Percentiles rank a stretch among this genome's conserved stretches.
Conservation (phyloP, 2,113 vertebrate genomes). For the Microcebus jonahi region DNA sequence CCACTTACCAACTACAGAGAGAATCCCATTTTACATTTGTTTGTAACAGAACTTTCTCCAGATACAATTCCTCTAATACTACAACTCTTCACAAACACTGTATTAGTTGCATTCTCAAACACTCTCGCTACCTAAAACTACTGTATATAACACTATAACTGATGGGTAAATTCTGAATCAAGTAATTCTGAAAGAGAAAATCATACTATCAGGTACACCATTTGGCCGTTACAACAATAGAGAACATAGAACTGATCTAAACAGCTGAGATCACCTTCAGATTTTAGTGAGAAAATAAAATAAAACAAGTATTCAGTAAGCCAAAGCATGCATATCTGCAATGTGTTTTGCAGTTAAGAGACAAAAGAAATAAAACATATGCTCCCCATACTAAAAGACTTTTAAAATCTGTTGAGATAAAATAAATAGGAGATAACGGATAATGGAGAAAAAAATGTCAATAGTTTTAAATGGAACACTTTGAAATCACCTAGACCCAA, state of each 20-base stretch:
- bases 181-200: slow-evolving; percentile 28
- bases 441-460: neutral
- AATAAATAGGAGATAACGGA: neutral
- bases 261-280: neutral
- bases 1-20: neutral
- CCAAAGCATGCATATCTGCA: neutral
- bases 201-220: neutral
- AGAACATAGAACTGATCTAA: neutral
- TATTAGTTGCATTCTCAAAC: neutral
- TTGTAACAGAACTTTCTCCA: slow-evolving; percentile 14
- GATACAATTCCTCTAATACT: neutral
- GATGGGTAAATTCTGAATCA: neutral
- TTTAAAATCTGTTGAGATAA: neutral
- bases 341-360: neutral
- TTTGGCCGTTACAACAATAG: neutral
- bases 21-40: neutral
- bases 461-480: neutral
- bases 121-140: neutral
- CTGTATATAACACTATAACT: neutral
- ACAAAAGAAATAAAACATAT: neutral
- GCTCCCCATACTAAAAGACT: neutral
- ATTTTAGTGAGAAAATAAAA: slow-evolving; percentile 11
- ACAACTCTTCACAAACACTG: neutral
- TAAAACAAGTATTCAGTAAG: slow-evolving; percentile 31
- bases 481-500: neutral